Percentiles rank a stretch among this genome's conserved stretches.
phyloP scores from a whole-genome alignment of 1,140 invertebrate species.

The Rhynchophorus ferrugineus region DNA sequence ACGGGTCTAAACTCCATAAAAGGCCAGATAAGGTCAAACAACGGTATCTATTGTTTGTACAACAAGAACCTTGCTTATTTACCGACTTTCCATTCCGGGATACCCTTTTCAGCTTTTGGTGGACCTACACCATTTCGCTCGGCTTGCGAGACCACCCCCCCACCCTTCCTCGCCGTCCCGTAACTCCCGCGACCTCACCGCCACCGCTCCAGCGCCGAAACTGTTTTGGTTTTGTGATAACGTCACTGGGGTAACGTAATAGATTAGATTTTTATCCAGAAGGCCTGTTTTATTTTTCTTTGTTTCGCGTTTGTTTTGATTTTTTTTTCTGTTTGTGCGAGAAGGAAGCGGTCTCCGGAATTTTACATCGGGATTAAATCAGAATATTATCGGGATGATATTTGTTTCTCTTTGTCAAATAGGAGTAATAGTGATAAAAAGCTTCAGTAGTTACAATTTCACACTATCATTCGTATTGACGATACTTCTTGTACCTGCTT shows the following conservation, averaged over 20 bases:
- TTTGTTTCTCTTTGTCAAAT: too few species aligned
- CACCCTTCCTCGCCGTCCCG: too few species aligned
- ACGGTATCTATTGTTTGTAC: conserved; percentile 25
- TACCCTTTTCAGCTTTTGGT: conserved; percentile 5
- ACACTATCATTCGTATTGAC: too few species aligned
- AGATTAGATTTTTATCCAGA: conserved; percentile 14
- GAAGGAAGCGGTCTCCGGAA: too few species aligned
- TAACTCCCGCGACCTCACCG: too few species aligned
- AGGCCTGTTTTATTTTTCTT: conserved; percentile 8
- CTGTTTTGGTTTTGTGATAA: conserved; percentile 20
- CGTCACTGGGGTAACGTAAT: conserved; percentile 13
- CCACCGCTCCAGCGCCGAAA: conserved; percentile 17
- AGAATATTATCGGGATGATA: too few species aligned
- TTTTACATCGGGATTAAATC: too few species aligned
- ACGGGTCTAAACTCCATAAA: conserved; percentile 22
- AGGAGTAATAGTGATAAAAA: too few species aligned
- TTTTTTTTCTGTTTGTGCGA: background rate
- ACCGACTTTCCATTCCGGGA: conserved; percentile 21
- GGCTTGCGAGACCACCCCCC: too few species aligned
- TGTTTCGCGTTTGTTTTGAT: background rate
- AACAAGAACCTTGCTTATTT: conserved; percentile 22
- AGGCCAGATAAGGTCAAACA: conserved; percentile 25
- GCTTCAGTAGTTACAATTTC: too few species aligned
- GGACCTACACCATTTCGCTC: background rate
- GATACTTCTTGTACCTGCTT: too few species aligned